Percentiles rank a stretch among this genome's conserved stretches.
These are phyloP conservation scores for Hirtodrosophila trivittata DNA, from an alignment of 2,888 invertebrate species.

Conservation along the genomic window DNA sequence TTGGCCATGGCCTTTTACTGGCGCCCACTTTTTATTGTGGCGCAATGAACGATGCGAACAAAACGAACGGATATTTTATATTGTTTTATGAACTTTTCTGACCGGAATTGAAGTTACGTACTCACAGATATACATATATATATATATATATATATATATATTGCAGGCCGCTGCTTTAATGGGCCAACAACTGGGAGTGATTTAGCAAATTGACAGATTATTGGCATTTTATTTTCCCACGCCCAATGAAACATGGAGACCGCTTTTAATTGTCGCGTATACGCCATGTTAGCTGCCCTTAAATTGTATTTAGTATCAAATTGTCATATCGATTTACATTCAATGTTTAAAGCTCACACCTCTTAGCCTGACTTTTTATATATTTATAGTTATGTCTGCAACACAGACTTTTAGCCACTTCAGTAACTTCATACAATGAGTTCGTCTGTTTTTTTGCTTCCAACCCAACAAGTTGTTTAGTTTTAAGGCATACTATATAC, in stretches of 20 bases:
- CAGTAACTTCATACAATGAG: no score
- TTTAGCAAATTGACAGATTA: conserved; percentile 77
- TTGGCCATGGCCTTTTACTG: conserved; percentile 58
- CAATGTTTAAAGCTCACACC: no score
- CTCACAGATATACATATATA: conserved; percentile 14
- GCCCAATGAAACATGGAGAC: conserved; percentile 23
- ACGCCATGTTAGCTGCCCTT: conserved; percentile 25
- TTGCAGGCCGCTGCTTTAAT: conserved; percentile 58
- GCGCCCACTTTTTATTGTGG: conserved; percentile 36
- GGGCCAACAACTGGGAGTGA: conserved; percentile 65
- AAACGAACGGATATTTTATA: conserved; percentile 61
- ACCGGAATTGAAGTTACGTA: conserved; percentile 38
- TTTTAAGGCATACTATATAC: no score
- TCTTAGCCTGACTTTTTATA: no score
- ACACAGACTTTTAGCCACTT: no score
- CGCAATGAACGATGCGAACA: conserved; percentile 21
- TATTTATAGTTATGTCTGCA: no score
- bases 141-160: conserved; percentile 12
- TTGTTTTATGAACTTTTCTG: conserved; percentile 70
- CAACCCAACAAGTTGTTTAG: no score
- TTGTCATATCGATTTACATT: background rate
- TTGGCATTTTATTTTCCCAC: conserved; percentile 63
- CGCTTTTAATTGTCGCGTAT: conserved; percentile 53
- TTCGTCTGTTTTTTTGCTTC: no score
- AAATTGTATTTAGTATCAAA: background rate